Conservation (phyloP, 2,113 vertebrate genomes). For the human (Homo sapiens) region DNA sequence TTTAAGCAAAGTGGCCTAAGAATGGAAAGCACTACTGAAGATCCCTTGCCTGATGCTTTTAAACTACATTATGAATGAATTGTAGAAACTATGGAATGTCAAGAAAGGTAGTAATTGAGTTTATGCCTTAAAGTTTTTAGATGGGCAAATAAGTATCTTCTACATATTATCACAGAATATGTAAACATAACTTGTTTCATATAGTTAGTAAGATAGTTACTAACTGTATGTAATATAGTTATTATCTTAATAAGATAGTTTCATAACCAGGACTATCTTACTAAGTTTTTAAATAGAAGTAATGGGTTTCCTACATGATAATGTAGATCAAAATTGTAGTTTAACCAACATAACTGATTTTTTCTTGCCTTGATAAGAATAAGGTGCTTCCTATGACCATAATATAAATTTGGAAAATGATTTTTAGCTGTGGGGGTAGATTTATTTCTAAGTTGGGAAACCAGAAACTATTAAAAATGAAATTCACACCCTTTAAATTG, state of each 20-base stretch:
- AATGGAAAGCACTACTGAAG: not conserved
- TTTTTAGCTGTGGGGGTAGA: not conserved
- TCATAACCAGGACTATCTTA: not conserved
- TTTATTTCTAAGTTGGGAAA: conserved; percentile 23
- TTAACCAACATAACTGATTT: not conserved
- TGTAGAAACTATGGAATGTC: not conserved
- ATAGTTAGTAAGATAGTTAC: no score
- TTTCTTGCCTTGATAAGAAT: not conserved
- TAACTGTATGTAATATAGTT: no score
- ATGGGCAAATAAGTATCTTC: not conserved
- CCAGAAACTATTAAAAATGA: conserved; percentile 26
- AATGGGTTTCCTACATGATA: not conserved
- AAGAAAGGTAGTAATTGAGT: not conserved
- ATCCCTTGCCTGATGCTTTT: not conserved
- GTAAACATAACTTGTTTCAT: not conserved
- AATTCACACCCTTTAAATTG: conserved; percentile 27
- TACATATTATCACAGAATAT: not conserved
- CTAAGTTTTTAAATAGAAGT: not conserved
- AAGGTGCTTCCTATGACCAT: not conserved
- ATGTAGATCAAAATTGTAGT: not conserved
- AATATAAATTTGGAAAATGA: conserved; percentile 2
- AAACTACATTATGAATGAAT: conserved; percentile 19
- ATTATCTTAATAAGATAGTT: no score
- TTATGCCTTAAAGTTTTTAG: not conserved
- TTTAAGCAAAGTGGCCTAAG: not conserved